Conservation (phyloP, 37 sponge, comb jelly and placozoan genomes). For the Crambe crambe region DNA sequence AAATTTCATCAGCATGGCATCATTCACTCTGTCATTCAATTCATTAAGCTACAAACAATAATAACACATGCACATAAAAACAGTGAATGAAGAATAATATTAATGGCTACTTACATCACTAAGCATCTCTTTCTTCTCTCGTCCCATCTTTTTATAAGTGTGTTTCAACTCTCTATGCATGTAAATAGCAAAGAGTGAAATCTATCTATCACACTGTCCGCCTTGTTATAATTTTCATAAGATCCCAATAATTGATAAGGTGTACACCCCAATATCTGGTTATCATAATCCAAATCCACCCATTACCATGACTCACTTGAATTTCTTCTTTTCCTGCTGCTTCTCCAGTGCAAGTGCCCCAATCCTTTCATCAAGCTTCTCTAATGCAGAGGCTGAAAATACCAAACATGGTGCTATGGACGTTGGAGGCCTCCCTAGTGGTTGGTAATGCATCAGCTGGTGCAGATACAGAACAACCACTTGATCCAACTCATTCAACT, state of each 20-base stretch:
- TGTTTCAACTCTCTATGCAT: slow-evolving; percentile 59
- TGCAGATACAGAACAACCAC: slow-evolving; percentile 83
- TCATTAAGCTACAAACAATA: slow-evolving; percentile 51
- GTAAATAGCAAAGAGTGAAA: not conserved
- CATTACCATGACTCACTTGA: slow-evolving; percentile 70
- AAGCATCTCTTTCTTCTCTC: slow-evolving; percentile 87
- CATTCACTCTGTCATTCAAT: slow-evolving; percentile 68
- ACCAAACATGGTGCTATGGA: slow-evolving; percentile 73
- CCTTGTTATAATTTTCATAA: too few species aligned
- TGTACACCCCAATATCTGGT: too few species aligned
- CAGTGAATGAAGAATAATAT: not conserved
- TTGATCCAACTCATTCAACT: slow-evolving; percentile 93
- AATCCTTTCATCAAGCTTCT: slow-evolving; percentile 66
- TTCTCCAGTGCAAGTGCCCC: slow-evolving; percentile 81
- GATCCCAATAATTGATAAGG: too few species aligned
- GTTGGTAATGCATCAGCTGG: slow-evolving; percentile 74
- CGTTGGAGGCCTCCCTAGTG: slow-evolving; percentile 56
- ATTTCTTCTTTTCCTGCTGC: slow-evolving; percentile 76
- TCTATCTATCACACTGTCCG: not conserved
- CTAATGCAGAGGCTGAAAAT: slow-evolving; percentile 61
- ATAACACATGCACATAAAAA: not conserved
- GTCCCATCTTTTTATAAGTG: slow-evolving; percentile 22
- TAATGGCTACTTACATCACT: slow-evolving; percentile 32
- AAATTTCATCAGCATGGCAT: slow-evolving; percentile 95
- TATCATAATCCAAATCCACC: too few species aligned